Evolutionary conservation across 2,888 invertebrate genomes (phyloP).

Genomic region (Lepas anatifera): DNA sequence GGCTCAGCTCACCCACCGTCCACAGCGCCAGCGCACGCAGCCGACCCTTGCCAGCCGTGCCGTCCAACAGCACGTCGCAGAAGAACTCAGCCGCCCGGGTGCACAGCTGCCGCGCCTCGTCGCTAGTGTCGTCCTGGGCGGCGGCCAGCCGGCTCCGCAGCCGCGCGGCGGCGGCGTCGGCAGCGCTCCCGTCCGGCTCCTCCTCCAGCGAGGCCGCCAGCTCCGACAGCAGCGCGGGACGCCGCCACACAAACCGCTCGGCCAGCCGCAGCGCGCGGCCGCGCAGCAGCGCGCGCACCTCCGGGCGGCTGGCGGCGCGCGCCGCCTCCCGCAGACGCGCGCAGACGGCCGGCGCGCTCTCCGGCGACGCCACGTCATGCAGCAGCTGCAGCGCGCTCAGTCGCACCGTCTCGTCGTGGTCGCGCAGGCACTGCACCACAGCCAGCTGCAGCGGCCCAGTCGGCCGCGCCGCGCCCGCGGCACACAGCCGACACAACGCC

Average conservation of each 20-base stretch:
- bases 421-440: slow-evolving; percentile 3
- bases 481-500: slow-evolving; percentile 6
- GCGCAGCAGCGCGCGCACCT: background rate
- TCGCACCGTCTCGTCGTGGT: background rate
- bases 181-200: too few relatives aligned
- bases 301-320: background rate
- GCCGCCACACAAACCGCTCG: background rate
- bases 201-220: background rate
- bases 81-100: background rate
- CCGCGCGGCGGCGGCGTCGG: background rate
- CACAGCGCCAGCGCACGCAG: background rate
- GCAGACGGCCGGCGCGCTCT: background rate
- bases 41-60: background rate
- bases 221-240: background rate
- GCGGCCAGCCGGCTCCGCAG: background rate
- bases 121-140: background rate
- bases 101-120: background rate
- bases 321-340: background rate
- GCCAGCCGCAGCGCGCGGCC: background rate
- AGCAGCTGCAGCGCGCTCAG: background rate
- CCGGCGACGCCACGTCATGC: background rate
- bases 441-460: background rate
- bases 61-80: background rate
- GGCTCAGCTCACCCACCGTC: background rate
- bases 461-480: background rate